Evolutionary conservation across 2,113 vertebrate genomes (phyloP).

Genomic region (Cacatua alba): DNA sequence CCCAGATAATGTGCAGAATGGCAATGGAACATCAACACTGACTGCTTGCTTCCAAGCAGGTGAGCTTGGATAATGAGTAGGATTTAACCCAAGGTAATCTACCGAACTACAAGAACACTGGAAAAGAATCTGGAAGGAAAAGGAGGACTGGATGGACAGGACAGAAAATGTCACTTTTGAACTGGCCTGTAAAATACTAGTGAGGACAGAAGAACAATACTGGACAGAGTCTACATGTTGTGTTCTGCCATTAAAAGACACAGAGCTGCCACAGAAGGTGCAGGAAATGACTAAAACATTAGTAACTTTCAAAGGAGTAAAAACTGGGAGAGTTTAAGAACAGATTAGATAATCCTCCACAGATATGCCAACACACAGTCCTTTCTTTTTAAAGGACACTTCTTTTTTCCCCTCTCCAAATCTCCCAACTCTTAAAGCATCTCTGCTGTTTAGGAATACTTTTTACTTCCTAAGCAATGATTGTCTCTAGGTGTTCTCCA

Average conservation of each 20-base stretch:
- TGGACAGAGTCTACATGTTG: not conserved
- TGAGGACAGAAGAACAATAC: not conserved
- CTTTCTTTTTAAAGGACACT: not conserved
- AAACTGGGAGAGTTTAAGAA: not conserved
- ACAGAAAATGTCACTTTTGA: not conserved
- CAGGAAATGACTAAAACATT: not conserved
- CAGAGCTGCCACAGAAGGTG: not conserved
- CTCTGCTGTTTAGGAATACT: not conserved
- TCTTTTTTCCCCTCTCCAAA: not conserved
- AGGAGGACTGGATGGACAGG: not conserved
- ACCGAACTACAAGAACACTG: not conserved
- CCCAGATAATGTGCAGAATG: not conserved
- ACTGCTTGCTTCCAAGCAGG: not conserved
- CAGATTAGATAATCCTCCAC: not conserved
- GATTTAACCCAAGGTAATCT: not conserved
- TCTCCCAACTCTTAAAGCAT: not conserved
- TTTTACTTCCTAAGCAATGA: not conserved
- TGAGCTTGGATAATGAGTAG: not conserved
- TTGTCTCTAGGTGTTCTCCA: not conserved
- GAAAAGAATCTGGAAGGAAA: not conserved
- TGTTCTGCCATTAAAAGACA: not conserved
- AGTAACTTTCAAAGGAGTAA: not conserved
- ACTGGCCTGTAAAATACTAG: not conserved
- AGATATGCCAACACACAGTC: accelerated
- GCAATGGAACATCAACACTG: not conserved